Evolutionary conservation across 2,113 vertebrate genomes (phyloP), one percentile per base, ranked within the genome.

Genomic region (Ia io): DNA sequence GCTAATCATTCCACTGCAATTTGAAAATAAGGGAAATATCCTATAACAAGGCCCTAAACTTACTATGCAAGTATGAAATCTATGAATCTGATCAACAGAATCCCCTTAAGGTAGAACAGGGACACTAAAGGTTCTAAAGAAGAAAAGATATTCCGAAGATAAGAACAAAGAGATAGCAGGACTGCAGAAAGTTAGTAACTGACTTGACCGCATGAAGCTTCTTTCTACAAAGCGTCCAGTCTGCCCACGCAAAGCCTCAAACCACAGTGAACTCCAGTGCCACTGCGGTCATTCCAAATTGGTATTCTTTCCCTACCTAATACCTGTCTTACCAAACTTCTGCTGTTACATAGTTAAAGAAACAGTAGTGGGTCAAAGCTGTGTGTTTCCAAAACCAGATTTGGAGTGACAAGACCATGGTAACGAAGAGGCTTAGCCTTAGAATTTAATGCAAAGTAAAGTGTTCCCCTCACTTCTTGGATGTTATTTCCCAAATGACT

Each of bases 1-100:
- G 63, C 59, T 79, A 83, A 82, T 71, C 63, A 84, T 49, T 78
- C n/a, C 11, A 59, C 32, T 22, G 7, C 32, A 56, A 69, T 71
- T 88, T 67, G 56, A 89, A 90, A 85, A 63, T 63, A 92, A 78
- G 49, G 25, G 10, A 96, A 94, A 92, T 84, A 13, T 7, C 78
- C 42, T 65, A 4, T 63, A 47, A 67, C 40, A 65, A 71, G 61
- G 25, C 37, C 56, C 6, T 89, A 87, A 63, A 83, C 6, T 83
- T 56, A 84, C 22, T 79, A 16, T 22, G 8, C 30, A 63, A 96
- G 40, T 61, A 40, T 80, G 47, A 93, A 49, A 67, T 69, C 77
- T 74, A 90, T 35, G 23, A 56, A 73, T 18, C 42, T 18, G 61
- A 78, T 28, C 7, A 73, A 63, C 23, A 83, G 44, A 59, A 90